phyloP scores from a whole-genome alignment of 1,140 invertebrate genomes.

The Camponotus pennsylvanicus region DNA sequence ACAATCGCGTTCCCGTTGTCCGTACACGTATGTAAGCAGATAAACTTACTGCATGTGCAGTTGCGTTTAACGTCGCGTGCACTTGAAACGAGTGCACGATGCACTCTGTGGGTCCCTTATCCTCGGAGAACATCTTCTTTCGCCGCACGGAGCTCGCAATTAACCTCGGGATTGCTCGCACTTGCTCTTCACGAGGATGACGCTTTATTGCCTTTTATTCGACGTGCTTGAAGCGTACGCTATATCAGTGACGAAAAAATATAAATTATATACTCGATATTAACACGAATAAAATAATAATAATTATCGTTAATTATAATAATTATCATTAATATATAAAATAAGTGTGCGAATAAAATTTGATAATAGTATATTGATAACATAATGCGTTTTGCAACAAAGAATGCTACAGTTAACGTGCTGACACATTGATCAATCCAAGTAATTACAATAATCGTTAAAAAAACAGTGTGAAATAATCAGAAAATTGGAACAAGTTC shows the following conservation, averaged over 20 bases:
- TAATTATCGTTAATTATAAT: too few species aligned
- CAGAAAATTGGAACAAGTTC: neutral
- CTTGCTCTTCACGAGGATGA: neutral
- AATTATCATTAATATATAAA: too few species aligned
- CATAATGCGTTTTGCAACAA: too few species aligned
- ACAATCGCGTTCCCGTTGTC: neutral
- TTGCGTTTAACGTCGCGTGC: conserved; percentile 64
- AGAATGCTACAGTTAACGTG: too few species aligned
- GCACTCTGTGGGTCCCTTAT: conserved; percentile 46
- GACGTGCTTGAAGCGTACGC: neutral
- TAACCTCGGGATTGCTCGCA: conserved; percentile 9
- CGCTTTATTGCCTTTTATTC: neutral
- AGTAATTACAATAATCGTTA: neutral
- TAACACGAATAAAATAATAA: conserved; percentile 1
- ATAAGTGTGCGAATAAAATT: too few species aligned
- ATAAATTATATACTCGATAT: neutral
- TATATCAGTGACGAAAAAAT: neutral
- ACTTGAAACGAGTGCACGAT: conserved; percentile 25
- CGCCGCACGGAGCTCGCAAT: conserved; percentile 7
- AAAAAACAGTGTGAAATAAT: neutral
- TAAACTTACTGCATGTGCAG: neutral
- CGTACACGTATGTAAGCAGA: too few species aligned
- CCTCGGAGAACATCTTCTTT: conserved; percentile 64
- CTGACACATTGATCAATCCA: too few species aligned
- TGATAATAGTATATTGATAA: too few species aligned